Conservation (phyloP, 2,888 invertebrate genomes). For the Neoscelio sp. region DNA sequence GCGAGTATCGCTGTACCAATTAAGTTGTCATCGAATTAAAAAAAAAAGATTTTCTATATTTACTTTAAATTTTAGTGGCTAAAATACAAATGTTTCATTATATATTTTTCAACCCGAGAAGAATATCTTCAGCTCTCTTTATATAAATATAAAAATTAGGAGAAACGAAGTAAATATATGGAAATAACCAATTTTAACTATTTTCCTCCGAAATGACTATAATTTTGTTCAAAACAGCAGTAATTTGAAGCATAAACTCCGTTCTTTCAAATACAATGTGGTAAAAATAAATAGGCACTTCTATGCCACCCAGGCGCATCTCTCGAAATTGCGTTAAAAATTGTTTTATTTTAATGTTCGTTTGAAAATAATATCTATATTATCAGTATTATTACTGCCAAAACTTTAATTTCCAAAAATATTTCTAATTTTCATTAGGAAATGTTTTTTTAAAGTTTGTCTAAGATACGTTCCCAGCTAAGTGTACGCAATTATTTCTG, state of each 20-base stretch:
- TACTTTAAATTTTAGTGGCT: not conserved
- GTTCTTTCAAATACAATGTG: slow-evolving; percentile 26
- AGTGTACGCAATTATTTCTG: too few relatives aligned
- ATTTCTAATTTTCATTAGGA: too few relatives aligned
- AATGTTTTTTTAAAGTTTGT: too few relatives aligned
- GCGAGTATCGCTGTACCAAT: not conserved
- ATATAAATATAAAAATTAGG: slow-evolving; percentile 14
- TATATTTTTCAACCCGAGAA: too few relatives aligned
- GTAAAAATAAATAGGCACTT: slow-evolving; percentile 13
- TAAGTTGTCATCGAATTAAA: slow-evolving; percentile 4
- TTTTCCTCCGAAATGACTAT: slow-evolving; percentile 29
- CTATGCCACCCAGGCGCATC: slow-evolving; percentile 25
- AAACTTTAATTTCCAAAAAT: too few relatives aligned
- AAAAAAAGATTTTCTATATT: slow-evolving; percentile 5
- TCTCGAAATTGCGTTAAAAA: too few relatives aligned
- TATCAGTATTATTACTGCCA: too few relatives aligned
- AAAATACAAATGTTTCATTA: not conserved
- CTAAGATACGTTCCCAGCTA: too few relatives aligned
- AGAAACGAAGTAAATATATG: slow-evolving; percentile 2
- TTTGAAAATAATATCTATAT: too few relatives aligned
- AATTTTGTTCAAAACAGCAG: slow-evolving; percentile 20
- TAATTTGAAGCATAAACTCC: slow-evolving; percentile 29
- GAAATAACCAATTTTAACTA: slow-evolving; percentile 11
- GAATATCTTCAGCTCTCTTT: too few relatives aligned
- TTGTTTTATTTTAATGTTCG: too few relatives aligned